Evolutionary conservation across 2,797 vertebrate species (phyloP), one percentile per base, ranked within the genome.

Genomic region (Diglossa cyanea): DNA sequence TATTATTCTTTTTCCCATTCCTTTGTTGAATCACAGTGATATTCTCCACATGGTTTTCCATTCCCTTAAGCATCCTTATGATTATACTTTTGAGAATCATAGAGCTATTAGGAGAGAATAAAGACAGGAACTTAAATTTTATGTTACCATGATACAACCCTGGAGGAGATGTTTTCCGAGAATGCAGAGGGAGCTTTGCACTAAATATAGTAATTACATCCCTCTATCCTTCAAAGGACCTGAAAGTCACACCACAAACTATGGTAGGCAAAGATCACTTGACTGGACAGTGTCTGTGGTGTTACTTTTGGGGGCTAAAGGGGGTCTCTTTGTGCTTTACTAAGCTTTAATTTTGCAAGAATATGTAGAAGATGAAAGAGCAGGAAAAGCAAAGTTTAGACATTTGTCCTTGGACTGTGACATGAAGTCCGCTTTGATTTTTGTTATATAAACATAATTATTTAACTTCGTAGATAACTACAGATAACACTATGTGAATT

Each of bases 61-160:
- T 90, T 91, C 89, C 82, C 87, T 94, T 81, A 90, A 94, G 89
- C 70, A 94, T 53, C 30, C 48, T 88, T 75, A 50, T 31, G 89
- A 91, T 91, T 86, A 86, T 75, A 67, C 62, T 93, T 94, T 53
- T 1, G 8, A 95, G 92, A 94, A 86, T 60, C 82, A 86, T 44
- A 72, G 66, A 72, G 39, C 85, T 83, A 88, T 95, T 94, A 92
- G 24, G 50, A 74, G 23, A 93, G 7, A 91, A 80, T 91, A 90
- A 92, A 96, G 88, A 68, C 23, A 65, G 73, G 37, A 93, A 91
- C 79, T 93, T 90, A 63, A 45, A 91, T 86, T 94, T 91, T 94
- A 60, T 73, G 30, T 74, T 91, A 86, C 37, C 15, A 4, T 54
- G 55, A 76, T 88, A 50, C 24, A 96, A n/a, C 26, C n/a, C 70